phyloP scores from a whole-genome alignment of 2,797 vertebrate genomes.

The Microctenopoma steveboyesi region DNA sequence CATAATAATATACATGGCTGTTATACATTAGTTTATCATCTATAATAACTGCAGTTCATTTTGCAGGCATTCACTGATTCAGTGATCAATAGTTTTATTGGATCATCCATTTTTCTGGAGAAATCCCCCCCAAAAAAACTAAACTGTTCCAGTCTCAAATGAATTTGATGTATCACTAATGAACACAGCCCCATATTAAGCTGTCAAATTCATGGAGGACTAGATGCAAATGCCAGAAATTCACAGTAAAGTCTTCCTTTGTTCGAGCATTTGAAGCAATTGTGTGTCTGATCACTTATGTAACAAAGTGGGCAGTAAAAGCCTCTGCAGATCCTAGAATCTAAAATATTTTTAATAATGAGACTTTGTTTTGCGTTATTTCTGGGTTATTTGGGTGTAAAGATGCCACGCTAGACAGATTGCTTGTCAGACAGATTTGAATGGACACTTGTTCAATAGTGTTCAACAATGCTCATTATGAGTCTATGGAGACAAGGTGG shows the following conservation, averaged over 20 bases:
- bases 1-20: constrained; percentile 2
- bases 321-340: background rate
- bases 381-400: constrained; percentile 5
- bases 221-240: background rate
- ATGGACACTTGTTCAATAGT: background rate
- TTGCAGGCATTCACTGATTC: constrained; percentile 23
- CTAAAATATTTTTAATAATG: constrained; percentile 23
- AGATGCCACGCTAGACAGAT: constrained; percentile 20
- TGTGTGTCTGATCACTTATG: background rate
- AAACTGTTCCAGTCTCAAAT: background rate
- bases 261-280: background rate
- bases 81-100: constrained; percentile 9
- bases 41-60: constrained; percentile 34
- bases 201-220: background rate
- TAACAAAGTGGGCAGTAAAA: background rate
- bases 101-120: constrained; percentile 17
- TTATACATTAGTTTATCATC: constrained; percentile 14
- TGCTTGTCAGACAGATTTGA: constrained; percentile 14
- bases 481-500: constrained; percentile 16
- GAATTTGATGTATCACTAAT: background rate
- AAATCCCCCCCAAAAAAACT: background rate
- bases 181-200: background rate
- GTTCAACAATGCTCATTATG: constrained; percentile 38
- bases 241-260: background rate
- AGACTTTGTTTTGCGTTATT: constrained; percentile 12